Base-by-base conservation (phyloP, 2,797 vertebrate genomes). In the Mormyrus hasselquistii region DNA sequence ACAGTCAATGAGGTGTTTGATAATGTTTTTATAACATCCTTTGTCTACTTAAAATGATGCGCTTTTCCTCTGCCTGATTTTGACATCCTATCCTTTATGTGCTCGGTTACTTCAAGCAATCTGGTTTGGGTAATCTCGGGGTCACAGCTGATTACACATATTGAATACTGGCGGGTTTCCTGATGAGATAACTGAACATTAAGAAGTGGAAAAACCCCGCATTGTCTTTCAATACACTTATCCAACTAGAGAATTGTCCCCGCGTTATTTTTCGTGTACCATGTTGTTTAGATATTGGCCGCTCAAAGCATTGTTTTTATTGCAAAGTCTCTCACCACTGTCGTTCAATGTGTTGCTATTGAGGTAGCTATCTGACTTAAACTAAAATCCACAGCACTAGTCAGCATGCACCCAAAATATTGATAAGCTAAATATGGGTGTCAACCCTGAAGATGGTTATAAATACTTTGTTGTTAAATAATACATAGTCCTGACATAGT, bases 401-500 rank as follows among this genome's bases (percentile, higher is more conserved):
- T 2, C 73, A 16, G 38, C 14, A 44, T 38, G 34, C 38, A 44
- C 16, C 34, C 34, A 19, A 79, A 79, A 79, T 79, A 57, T 47
- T 55, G 69, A 53, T 59, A 57, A 10, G 41, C 12, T 79, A 79
- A 38, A 44, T 79, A 62, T 47, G n/a, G 57, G 57, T 38, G 55
- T 82, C 79, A 85, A 44, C 44, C 53, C 38, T 69, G 82, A 38
- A 50, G n/a, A 34, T 3, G 29, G 65, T 89, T 76, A 89, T 55
- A 55, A 57, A 89, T 73, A 76, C 89, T 57, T 16, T 29, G 49
- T 44, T 91, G 62, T 59, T 92, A 86, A 92, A 92, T 92, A 91
- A 91, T 91, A 92, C 88, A 93, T 41, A 53, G 82, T 62, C 88
- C 29, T 89, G 89, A 90, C 89, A 88, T 86, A 89, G 82, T 90